Evolutionary conservation across 2,888 invertebrate genomes (phyloP), one percentile per base, ranked within the genome.

Genomic region (Tribolium freemani): DNA sequence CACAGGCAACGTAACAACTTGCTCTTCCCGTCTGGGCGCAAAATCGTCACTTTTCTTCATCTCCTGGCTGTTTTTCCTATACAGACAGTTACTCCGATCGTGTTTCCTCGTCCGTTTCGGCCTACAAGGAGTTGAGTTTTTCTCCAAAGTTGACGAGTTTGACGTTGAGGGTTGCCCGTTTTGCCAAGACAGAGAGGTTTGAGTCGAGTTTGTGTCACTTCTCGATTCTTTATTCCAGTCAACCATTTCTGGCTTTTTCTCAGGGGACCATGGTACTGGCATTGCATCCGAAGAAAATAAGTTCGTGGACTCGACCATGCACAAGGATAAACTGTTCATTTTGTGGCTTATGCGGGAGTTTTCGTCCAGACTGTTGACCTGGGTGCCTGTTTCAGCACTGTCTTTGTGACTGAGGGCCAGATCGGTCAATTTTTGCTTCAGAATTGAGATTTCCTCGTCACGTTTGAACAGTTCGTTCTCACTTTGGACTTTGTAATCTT

Each of bases 391-490:
- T 56, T 79, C 78, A 8, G 50, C 74, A 16, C 73, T 63, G 50
- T 71, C 78, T 75, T 73, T 73, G 2, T 78, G 77, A 66, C 86
- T 86, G 10, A 81, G 44, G 1, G 80, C 79, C 20, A 88, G 76
- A 75, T 88, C 86, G 67, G 86, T 87, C 1, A 90, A 82, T 83
- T 88, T 87, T 10, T 86, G 86, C 73, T 88, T 88, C 10, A 92
- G 83, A 31, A 87, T 81, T 13, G 84, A 84, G 21, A 92, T 90
- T 84, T 91, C 90, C 73, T 87, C 85, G 2, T 89, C 88, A 80
- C 89, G 90, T 60, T 88, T 87, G n/a, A 87, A 86, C 0, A 91
- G 83, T 72, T 90, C 88, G 58, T 86, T 85, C 76, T 89, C 88
- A 5, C 88, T 87, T 69, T 89, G 87, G 16, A 83, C 82, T 73